phyloP scores from a whole-genome alignment of 2,888 invertebrate genomes.

The Oscheius myriophilus region DNA sequence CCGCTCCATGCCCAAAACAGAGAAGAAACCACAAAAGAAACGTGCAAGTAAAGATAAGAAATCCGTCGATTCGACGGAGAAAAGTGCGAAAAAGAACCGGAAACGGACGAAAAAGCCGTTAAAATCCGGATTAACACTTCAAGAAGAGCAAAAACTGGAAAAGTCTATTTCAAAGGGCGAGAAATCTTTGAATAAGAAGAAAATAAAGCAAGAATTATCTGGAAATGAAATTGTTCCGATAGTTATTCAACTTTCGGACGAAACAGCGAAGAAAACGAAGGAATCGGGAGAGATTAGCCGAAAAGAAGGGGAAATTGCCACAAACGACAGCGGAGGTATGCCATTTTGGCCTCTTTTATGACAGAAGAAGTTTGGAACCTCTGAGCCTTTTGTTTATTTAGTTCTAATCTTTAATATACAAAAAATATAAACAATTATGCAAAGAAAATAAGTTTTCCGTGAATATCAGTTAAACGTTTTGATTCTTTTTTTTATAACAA shows the following conservation, averaged over 20 bases:
- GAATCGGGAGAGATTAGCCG: slow-evolving; percentile 15
- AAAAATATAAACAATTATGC: too few relatives aligned
- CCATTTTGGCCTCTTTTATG: slow-evolving; percentile 1
- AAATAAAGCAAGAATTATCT: not conserved
- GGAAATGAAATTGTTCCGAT: too few relatives aligned
- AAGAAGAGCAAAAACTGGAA: not conserved
- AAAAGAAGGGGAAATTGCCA: slow-evolving; percentile 21
- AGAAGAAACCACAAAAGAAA: not conserved
- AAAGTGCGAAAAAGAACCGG: slow-evolving; percentile 3
- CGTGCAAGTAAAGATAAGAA: not conserved
- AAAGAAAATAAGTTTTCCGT: too few relatives aligned
- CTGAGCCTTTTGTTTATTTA: too few relatives aligned
- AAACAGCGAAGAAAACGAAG: not conserved
- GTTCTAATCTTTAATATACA: too few relatives aligned
- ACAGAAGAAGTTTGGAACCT: not conserved
- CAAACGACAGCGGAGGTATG: not conserved
- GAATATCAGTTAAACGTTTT: too few relatives aligned
- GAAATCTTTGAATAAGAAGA: slow-evolving; percentile 2
- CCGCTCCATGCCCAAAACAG: not conserved
- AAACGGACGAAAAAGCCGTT: not conserved
- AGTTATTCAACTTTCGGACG: not conserved
- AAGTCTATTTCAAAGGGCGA: not conserved
- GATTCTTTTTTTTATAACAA: too few relatives aligned
- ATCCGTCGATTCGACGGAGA: not conserved
- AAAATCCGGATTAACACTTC: not conserved